Evolutionary conservation across 2,888 invertebrate genomes (phyloP), one percentile per base, ranked within the genome.

Genomic region (Electrophaes corylata): DNA sequence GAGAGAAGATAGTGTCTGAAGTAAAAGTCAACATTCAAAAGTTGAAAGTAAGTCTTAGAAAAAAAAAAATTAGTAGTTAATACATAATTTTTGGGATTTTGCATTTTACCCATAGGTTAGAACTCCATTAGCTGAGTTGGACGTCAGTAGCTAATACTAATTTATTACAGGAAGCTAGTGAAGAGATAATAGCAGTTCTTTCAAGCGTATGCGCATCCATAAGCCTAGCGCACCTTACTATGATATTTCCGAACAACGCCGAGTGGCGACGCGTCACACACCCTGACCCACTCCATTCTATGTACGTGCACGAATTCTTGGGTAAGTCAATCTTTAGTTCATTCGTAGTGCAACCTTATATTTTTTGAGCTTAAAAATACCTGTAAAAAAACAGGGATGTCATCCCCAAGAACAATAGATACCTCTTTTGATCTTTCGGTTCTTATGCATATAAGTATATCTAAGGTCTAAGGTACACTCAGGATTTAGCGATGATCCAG

Each of bases 1-100:
- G 96, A 70, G 95, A 95, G 44, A 96, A 96, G 81, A 88, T 97
- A 33, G 94, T 95, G 10, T 95, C 96, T 0, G 96, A 97, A 92
- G 94, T 96, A 0, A 94, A 94, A 78, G 94, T 92, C 0, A 97
- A 96, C 75, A 93, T 95, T 59, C 92, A 93, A 72, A 95, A 96
- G 81, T 86, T 96, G 31, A 95, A 96, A 93, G 96, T 96, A 72
- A 69, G 64, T 68, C n/a, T n/a, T n/a, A n/a, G n/a, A n/a, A n/a
- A 23, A 23, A 23, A 23, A 23, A 23, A 23, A 23, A 29, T 10
- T 29, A 10, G 29, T 29, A n/a, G n/a, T n/a, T n/a, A n/a, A n/a
- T n/a, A n/a, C n/a, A n/a, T n/a, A n/a, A n/a, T n/a, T n/a, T n/a
- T 8, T 14, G 1, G 8, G 4, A 1, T 20, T 11, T 11, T 12